phyloP scores from a whole-genome alignment of 2,888 invertebrate species.

The Latheticus oryzae region DNA sequence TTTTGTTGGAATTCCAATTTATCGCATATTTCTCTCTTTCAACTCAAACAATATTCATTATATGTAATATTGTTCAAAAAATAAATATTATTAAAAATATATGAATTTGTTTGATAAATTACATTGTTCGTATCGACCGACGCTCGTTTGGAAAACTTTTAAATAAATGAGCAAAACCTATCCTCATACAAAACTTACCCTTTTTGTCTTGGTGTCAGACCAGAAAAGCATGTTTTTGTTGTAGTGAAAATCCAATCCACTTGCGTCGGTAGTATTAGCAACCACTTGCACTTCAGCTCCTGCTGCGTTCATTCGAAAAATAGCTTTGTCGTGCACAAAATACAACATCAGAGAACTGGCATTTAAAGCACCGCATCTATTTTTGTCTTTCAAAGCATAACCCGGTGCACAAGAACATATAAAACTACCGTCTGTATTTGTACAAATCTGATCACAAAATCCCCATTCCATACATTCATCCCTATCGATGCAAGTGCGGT shows the following conservation, averaged over 20 bases:
- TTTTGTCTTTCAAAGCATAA: conserved; percentile 65
- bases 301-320: conserved; percentile 77
- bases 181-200: conserved; percentile 68
- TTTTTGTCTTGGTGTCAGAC: conserved; percentile 90
- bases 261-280: conserved; percentile 86
- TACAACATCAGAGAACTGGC: conserved; percentile 72
- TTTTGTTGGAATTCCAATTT: too few relatives aligned
- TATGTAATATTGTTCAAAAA: too few relatives aligned
- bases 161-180: too few relatives aligned
- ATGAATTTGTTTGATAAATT: too few relatives aligned
- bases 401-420: conserved; percentile 84
- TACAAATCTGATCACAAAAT: conserved; percentile 94
- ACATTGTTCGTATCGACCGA: too few relatives aligned
- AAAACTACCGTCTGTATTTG: conserved; percentile 88
- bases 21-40: too few relatives aligned
- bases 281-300: conserved; percentile 74
- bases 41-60: too few relatives aligned
- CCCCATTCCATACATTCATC: conserved; percentile 95
- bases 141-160: too few relatives aligned
- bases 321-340: conserved; percentile 78
- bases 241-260: conserved; percentile 88
- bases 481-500: conserved; percentile 89
- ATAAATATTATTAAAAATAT: too few relatives aligned
- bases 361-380: conserved; percentile 74
- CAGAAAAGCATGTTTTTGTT: conserved; percentile 83